Conservation (phyloP, 2,113 vertebrate genomes). For the Mixornis gularis region DNA sequence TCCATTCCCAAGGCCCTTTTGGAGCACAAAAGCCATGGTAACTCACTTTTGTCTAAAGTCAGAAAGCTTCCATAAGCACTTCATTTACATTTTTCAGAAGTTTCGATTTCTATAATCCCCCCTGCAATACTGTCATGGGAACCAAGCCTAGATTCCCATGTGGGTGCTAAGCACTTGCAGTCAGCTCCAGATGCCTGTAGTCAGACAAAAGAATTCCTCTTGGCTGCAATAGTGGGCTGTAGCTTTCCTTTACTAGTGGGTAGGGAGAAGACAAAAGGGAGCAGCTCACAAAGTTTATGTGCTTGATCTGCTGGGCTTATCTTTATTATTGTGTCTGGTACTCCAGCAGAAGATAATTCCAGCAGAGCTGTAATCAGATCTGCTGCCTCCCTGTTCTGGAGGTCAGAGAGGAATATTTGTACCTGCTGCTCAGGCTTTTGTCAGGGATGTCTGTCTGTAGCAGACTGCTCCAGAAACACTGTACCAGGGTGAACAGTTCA, state of each 20-base stretch:
- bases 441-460: not conserved
- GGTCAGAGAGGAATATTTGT: not conserved
- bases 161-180: not conserved
- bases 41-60: not conserved
- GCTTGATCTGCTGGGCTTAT: not conserved
- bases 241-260: not conserved
- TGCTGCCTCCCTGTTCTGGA: not conserved
- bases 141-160: not conserved
- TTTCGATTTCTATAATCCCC: not conserved
- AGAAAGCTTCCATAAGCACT: not conserved
- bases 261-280: not conserved
- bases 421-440: not conserved
- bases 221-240: not conserved
- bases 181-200: not conserved
- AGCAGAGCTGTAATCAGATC: not conserved
- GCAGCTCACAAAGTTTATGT: not conserved
- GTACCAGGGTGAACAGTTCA: not conserved
- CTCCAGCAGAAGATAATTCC: not conserved
- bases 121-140: not conserved
- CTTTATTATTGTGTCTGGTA: not conserved
- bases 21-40: not conserved
- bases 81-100: not conserved
- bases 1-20: not conserved
- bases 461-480: not conserved
- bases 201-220: not conserved